These are phyloP conservation scores for Drosophila pseudotakahashii DNA, from an alignment of 2,888 invertebrate species.

Conservation along the genomic window DNA sequence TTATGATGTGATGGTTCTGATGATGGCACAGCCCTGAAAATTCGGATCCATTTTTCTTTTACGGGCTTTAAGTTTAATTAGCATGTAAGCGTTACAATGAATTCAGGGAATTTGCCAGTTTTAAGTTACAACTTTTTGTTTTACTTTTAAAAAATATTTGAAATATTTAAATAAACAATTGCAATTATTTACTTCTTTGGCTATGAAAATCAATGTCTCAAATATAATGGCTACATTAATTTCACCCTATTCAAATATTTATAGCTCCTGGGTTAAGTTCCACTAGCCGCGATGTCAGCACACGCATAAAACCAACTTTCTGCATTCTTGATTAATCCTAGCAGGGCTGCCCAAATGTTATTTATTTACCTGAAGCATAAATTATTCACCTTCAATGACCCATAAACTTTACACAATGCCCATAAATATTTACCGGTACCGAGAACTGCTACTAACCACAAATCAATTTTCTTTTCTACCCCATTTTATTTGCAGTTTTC, in stretches of 20 bases:
- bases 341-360: conserved; percentile 7
- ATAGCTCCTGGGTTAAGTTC: background rate
- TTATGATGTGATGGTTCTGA: background rate
- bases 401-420: conserved; percentile 32
- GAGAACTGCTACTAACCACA: conserved; percentile 29
- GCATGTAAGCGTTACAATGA: background rate
- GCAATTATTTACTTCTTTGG: no score
- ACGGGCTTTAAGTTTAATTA: conserved; percentile 11
- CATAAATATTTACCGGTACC: conserved; percentile 32
- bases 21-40: background rate
- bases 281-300: background rate
- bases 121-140: no score
- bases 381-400: conserved; percentile 42
- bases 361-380: conserved; percentile 19
- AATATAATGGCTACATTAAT: background rate
- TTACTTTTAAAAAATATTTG: no score
- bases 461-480: conserved; percentile 31
- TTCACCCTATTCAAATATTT: background rate
- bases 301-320: conserved; percentile 5
- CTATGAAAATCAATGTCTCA: background rate
- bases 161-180: no score
- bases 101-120: background rate
- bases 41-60: background rate
- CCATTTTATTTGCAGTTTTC: conserved; percentile 50
- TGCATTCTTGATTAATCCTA: conserved; percentile 19